phyloP scores from a whole-genome alignment of 2,113 vertebrate species.

The Pyrgilauda ruficollis region DNA sequence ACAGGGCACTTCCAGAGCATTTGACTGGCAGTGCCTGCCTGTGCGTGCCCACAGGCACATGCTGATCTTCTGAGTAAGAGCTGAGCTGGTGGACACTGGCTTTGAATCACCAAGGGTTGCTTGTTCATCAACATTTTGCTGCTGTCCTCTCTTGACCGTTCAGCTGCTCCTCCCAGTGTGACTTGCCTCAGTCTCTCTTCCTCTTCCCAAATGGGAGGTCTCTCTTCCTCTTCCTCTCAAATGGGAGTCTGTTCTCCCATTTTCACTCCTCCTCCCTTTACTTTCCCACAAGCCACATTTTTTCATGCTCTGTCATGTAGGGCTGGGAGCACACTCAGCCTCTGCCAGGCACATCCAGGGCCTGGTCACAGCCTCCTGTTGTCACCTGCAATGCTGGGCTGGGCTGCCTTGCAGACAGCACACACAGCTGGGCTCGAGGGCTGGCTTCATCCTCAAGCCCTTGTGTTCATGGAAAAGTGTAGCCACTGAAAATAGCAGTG shows the following conservation, averaged over 20 bases:
- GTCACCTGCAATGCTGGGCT: neutral
- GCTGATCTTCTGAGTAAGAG: neutral
- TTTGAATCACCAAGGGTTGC: neutral
- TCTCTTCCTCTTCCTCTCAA: neutral
- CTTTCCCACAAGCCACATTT: neutral
- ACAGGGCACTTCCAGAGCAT: neutral
- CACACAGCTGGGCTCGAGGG: fast-evolving
- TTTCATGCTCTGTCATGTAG: neutral
- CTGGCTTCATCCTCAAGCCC: neutral
- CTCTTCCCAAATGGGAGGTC: neutral
- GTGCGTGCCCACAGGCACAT: neutral
- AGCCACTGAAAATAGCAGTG: neutral
- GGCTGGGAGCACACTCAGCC: neutral
- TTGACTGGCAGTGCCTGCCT: neutral
- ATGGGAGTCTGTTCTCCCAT: neutral
- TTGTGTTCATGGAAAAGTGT: too few species aligned
- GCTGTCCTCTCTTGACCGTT: neutral
- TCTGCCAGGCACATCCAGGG: neutral
- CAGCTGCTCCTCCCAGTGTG: neutral
- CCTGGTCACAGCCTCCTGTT: neutral
- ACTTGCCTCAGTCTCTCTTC: neutral
- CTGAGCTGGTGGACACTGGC: neutral
- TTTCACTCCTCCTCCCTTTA: neutral
- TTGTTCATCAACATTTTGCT: neutral
- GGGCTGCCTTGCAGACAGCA: neutral